Base-by-base conservation (phyloP, 2,888 invertebrate genomes). In the Tortrix viridana region DNA sequence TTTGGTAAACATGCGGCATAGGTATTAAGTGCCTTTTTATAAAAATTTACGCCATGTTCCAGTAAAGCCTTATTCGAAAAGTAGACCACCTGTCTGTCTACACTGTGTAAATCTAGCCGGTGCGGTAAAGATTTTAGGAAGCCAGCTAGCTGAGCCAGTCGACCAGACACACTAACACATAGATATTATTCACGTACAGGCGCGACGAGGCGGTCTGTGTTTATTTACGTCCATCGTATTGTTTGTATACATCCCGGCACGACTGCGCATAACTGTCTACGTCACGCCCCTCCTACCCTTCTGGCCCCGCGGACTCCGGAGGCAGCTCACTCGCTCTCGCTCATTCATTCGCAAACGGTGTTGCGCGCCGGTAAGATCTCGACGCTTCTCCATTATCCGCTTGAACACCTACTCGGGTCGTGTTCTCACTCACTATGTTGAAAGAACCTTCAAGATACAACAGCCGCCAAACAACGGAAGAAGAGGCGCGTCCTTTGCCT, bases 141-240 rank as follows among this genome's bases (percentile, higher is more conserved):
- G 62, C 65, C 50, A 41, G 55, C 20, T 60, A 60, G 66, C 64
- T 69, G 71, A 74, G 73, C 77, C 77, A 73, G 71, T 76, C 73
- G 70, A 71, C 72, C 73, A 77, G 79, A 76, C 77, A 80, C 76
- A 85, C 84, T 77, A 84, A 85, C 82, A 85, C 86, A 88, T 74
- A 86, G 87, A 86, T 84, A 89, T 82, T 79, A 79, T 80, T 85
- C 83, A 77, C 78, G 79, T 83, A 81, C 82, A 81, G 74, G 76
- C 81, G 77, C 77, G 80, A 81, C 76, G 77, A 76, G 82, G 82
- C 82, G 77, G 79, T 82, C 86, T 86, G 85, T 92, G 91, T 92
- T 92, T 92, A 92, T 92, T 92, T 92, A 92, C 92, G 92, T 92
- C 91, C 91, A 81, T 82, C 86, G 90, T 89, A 90, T 92, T 91